Evolutionary conservation across 2,797 vertebrate genomes (phyloP).

Genomic region (Phoeniculus purpureus): DNA sequence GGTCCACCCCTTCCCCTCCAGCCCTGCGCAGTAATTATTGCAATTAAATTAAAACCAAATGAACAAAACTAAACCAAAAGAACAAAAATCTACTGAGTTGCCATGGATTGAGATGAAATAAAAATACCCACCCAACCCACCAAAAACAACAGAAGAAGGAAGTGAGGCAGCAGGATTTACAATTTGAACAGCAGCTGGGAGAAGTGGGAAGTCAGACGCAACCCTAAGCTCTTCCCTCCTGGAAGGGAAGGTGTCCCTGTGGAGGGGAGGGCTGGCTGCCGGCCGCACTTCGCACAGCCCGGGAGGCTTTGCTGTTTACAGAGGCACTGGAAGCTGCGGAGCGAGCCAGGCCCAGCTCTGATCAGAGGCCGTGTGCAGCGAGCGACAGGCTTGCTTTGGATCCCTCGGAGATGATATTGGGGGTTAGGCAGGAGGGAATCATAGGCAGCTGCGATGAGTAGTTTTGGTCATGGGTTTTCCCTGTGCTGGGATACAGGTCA

Average conservation of each 20-base stretch:
- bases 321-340: constrained; percentile 67
- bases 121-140: background rate
- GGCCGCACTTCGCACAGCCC: background rate
- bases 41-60: constrained; percentile 32
- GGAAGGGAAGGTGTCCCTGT: background rate
- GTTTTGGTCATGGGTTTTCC: constrained; percentile 59
- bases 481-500: background rate
- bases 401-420: constrained; percentile 29
- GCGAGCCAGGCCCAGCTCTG: constrained; percentile 49
- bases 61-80: background rate
- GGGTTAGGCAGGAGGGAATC: constrained; percentile 44
- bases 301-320: constrained; percentile 54
- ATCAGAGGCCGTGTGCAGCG: constrained; percentile 16
- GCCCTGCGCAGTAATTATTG: constrained; percentile 47
- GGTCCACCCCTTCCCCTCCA: background rate
- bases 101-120: constrained; percentile 1
- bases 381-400: constrained; percentile 32
- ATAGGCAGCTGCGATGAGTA: constrained; percentile 41
- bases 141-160: background rate
- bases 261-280: background rate
- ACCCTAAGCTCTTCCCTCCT: constrained; percentile 9
- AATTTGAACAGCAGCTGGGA: constrained; percentile 23
- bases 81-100: background rate
- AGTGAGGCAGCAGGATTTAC: constrained; percentile 42
- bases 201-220: background rate